Evolutionary conservation across 2,888 invertebrate genomes (phyloP), one percentile per base, ranked within the genome.

Genomic region (Scaptomyza cyrtandrae): DNA sequence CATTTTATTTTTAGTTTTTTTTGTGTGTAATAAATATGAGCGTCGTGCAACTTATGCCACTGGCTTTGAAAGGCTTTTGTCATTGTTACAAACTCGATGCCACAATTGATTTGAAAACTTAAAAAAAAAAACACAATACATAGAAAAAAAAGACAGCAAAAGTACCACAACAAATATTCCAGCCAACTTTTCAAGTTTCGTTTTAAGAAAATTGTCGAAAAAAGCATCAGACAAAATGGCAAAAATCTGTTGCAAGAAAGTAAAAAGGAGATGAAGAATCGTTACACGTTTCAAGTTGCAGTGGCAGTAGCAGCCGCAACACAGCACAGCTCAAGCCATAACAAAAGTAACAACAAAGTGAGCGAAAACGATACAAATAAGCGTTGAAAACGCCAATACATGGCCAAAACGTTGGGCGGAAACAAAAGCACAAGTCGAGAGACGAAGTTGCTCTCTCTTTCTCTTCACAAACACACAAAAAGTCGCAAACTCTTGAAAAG

Each of bases 301-400:
- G 52, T 45, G 56, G 68, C 73, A 83, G 76, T 49, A 56, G 71
- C 71, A 33, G 10, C 33, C 33, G 6, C 33, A 33, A 33, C 33
- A 33, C 33, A 33, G 56, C 86, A 62, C 71, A 69, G 64, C 48
- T 60, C 33, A 53, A 63, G 53, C 58, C 58, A 59, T 55, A 65
- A 61, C 64, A 76, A 65, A 67, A 72, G 75, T 71, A 83, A 80
- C 86, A 83, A 86, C 84, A 83, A 86, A 77, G 84, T 86, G 81
- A 70, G 75, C 79, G 77, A 86, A 84, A 83, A 75, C 83, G 83
- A 83, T 83, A 84, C 83, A 84, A 84, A 84, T 84, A 86, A 84
- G 82, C 86, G 72, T 66, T 61, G 84, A 84, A 80, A 86, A 81
- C 81, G 84, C 81, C 83, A 84, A 84, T 84, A 86, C 86, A 84